Base-by-base conservation (phyloP, 2,113 vertebrate species). In the Leucopsar rothschildi region DNA sequence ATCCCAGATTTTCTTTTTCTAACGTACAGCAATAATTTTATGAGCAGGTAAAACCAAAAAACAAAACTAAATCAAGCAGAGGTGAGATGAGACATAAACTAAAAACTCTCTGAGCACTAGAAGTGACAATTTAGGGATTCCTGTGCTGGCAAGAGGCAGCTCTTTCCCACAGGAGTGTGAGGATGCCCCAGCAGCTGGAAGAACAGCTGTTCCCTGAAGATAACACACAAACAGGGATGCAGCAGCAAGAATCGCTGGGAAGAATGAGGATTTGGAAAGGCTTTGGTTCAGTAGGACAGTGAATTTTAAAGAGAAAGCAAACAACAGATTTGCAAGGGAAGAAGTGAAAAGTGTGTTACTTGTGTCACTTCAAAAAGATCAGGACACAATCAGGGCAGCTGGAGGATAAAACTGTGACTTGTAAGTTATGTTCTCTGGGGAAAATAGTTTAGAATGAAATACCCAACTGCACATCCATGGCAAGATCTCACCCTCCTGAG, bases 381-480 rank as follows among this genome's bases (percentile, higher is more conserved):
- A 18, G 22, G 57, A 5, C 21, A 61, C 11, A 56, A 60, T 64
- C 21, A 21, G 19, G 20, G 28, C 72, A 71, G 27, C 37, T 64
- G 73, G 23, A 87, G 47, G 39, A 47, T 27, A 37, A 88, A 50
- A 21, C 24, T 70, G 12, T 4, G 2, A 0, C 33, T 27, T 49
- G 6, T 17, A 2, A 19, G 31, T 73, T 88, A 80, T 63, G 15
- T 37, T 73, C 44, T 78, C 17, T 66, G 72, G 68, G 83, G 19
- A 52, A 21, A 39, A 33, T 28, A 37, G 78, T 55, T 91, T 4
- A 21, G 82, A 44, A 12, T 37, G 35, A 56, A 88, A 56, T 10
- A 4, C 0, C 1, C 44, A 61, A 2, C 35, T 68, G 6, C 9
- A 2, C 5, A 0, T 31, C 28, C 35, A 11, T 4, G 52, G 20